Conservation (phyloP, 2,113 vertebrate species). For the Scartelaos histophorus region DNA sequence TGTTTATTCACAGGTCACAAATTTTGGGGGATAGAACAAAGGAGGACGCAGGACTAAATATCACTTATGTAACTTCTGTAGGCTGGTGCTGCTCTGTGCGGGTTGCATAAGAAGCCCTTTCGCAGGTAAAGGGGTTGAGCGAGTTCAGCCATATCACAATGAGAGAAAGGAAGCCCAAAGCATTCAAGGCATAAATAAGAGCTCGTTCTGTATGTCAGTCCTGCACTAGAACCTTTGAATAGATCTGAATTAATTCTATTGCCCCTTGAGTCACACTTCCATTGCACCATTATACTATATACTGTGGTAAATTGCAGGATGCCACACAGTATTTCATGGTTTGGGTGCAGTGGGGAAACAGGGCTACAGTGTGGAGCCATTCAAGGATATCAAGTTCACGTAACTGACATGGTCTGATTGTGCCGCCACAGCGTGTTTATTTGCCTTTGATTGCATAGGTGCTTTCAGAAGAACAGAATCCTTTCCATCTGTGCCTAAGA, state of each 20-base stretch:
- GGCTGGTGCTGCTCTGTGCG: constrained; percentile 8
- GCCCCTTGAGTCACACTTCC: constrained; percentile 61
- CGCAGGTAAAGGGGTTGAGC: constrained; percentile 46
- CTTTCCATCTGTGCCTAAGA: constrained; percentile 45
- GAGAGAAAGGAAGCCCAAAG: constrained; percentile 39
- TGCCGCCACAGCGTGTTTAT: constrained; percentile 34
- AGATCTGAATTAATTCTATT: constrained; percentile 61
- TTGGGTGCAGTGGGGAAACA: constrained; percentile 49
- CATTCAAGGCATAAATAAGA: constrained; percentile 51
- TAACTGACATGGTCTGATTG: constrained; percentile 48
- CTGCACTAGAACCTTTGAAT: constrained; percentile 49
- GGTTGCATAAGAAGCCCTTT: constrained; percentile 49
- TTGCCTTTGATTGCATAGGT: constrained; percentile 25
- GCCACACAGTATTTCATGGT: constrained; percentile 69
- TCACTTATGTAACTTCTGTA: constrained; percentile 46
- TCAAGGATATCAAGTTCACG: constrained; percentile 53
- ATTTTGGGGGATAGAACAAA: constrained; percentile 36
- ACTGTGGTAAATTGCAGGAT: constrained; percentile 65
- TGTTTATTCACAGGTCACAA: constrained; percentile 36
- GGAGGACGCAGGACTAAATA: constrained; percentile 25
- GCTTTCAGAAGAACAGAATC: constrained; percentile 18
- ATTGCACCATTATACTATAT: constrained; percentile 54
- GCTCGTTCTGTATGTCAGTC: constrained; percentile 54
- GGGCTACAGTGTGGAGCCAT: constrained; percentile 44
- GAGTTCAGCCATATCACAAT: constrained; percentile 52